Evolutionary conservation across 2,113 vertebrate species (phyloP).

Genomic region (Mustela nigripes): DNA sequence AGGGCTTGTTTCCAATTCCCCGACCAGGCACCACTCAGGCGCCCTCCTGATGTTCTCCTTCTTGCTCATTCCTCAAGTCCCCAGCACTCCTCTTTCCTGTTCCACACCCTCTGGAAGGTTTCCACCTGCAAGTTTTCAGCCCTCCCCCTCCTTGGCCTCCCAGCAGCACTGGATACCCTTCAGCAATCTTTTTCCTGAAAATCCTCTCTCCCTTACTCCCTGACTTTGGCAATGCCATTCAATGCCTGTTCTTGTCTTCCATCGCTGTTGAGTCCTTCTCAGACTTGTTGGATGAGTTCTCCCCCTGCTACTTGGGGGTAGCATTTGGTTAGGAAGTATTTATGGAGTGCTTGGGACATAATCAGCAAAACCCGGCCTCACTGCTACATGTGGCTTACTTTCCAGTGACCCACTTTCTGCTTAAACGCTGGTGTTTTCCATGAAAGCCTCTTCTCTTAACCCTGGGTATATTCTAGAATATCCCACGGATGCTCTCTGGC

Average conservation of each 20-base stretch:
- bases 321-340: neutral
- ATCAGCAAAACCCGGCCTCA: neutral
- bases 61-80: neutral
- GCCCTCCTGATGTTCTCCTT: neutral
- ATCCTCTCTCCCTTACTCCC: neutral
- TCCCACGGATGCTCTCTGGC: neutral
- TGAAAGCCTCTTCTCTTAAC: neutral
- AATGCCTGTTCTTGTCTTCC: neutral
- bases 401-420: neutral
- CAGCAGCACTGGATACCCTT: neutral
- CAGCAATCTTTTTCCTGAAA: neutral
- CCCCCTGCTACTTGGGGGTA: neutral
- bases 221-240: neutral
- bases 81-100: too few relatives aligned
- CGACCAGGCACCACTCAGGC: too few relatives aligned
- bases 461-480: neutral
- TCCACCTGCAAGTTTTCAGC: neutral
- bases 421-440: neutral
- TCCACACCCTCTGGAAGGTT: neutral
- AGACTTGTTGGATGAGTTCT: neutral
- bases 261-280: neutral
- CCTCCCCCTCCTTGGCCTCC: neutral
- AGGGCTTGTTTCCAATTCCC: neutral
- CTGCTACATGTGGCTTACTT: neutral
- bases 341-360: too few relatives aligned